phyloP scores from a whole-genome alignment of 1,140 invertebrate genomes.

The Brachionus angularis region DNA sequence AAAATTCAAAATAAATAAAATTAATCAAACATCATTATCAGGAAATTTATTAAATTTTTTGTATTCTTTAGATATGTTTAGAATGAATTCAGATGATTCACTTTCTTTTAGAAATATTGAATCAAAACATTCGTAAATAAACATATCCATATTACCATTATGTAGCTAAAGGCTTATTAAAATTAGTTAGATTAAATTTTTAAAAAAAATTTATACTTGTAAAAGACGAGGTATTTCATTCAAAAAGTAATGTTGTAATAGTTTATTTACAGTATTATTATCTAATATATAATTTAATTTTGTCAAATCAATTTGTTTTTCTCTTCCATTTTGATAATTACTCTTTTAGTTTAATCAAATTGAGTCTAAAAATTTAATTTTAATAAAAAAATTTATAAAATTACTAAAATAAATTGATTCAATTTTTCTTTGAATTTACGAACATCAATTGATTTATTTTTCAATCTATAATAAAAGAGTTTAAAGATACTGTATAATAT shows the following conservation, averaged over 20 bases:
- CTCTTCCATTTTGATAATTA: too few species aligned
- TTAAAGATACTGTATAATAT: too few species aligned
- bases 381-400: background rate
- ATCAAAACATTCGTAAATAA: constrained; percentile 9
- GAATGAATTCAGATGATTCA: constrained; percentile 3
- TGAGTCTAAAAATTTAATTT: background rate
- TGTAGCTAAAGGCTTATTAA: constrained; percentile 19
- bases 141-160: constrained; percentile 10
- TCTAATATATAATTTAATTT: background rate
- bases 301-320: constrained; percentile 1
- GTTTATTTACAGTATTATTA: background rate
- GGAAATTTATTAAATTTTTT: background rate
- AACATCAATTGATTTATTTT: too few species aligned
- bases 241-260: constrained; percentile 5
- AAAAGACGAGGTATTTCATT: constrained; percentile 2
- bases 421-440: too few species aligned
- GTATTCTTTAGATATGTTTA: background rate
- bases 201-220: background rate
- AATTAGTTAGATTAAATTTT: too few species aligned
- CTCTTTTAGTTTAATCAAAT: too few species aligned
- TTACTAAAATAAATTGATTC: too few species aligned
- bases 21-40: too few species aligned
- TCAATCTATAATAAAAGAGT: too few species aligned
- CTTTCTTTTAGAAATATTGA: constrained; percentile 2
- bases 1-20: too few species aligned